A percentile compares a stretch with the other conserved stretches of the same genome.
These are phyloP conservation scores for Thamnophis sirtalis DNA, from an alignment of 2,113 vertebrate genomes.

Conservation along the genomic window DNA sequence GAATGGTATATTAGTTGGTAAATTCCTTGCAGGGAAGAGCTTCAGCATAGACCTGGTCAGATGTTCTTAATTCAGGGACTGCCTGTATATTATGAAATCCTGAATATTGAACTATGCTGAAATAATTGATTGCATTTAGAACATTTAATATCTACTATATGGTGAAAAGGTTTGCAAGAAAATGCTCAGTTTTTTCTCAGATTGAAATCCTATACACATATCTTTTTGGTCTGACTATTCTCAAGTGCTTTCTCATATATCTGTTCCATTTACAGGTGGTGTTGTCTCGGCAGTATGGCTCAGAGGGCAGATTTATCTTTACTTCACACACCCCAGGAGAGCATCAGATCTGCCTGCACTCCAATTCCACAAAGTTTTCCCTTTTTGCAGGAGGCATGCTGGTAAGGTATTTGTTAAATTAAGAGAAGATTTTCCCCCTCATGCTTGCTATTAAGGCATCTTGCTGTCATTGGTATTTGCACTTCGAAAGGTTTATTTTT, in stretches of 20 bases:
- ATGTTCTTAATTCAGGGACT: background rate
- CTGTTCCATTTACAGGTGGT: conserved; percentile 70
- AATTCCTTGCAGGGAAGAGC: background rate
- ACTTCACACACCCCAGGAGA: conserved; percentile 88
- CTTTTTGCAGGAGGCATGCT: conserved; percentile 92
- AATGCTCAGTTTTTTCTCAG: background rate
- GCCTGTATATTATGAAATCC: background rate
- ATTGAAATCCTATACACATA: background rate
- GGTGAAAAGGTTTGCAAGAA: background rate
- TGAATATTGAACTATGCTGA: background rate
- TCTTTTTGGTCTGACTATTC: background rate
- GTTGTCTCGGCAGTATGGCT: conserved; percentile 85
- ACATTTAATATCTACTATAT: background rate
- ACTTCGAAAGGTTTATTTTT: background rate
- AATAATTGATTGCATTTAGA: background rate
- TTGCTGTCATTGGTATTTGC: background rate
- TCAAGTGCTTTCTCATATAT: no score
- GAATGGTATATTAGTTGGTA: background rate
- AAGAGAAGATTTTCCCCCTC: background rate
- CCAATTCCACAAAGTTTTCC: conserved; percentile 91
- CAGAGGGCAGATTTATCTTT: conserved; percentile 86
- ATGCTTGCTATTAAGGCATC: background rate
- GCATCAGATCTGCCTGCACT: conserved; percentile 92
- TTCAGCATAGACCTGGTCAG: background rate
- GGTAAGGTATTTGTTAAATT: conserved; percentile 64